Conservation (phyloP, 2,797 vertebrate species). For the Artibeus jamaicensis region DNA sequence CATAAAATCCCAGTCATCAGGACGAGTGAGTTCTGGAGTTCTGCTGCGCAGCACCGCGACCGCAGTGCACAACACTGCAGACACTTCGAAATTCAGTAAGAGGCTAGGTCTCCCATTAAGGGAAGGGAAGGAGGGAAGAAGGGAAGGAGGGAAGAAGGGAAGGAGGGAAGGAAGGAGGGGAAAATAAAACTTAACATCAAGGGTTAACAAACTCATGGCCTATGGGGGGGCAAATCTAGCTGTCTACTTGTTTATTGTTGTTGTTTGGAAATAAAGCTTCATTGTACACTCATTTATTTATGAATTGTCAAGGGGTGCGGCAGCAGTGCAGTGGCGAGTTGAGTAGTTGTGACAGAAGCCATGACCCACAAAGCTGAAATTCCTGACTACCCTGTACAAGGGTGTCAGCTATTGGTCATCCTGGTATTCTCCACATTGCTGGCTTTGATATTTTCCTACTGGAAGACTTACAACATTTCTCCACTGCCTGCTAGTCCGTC, state of each 20-base stretch:
- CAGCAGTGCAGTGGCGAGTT: neutral
- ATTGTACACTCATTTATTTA: neutral
- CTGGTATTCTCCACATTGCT: neutral
- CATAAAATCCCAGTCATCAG: neutral
- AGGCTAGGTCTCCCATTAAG: neutral
- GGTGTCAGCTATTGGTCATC: neutral
- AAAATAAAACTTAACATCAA: neutral
- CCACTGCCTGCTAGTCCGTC: neutral
- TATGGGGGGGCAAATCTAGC: neutral
- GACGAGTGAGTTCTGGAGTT: neutral
- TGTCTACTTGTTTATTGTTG: neutral
- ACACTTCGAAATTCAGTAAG: neutral
- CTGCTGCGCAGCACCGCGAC: neutral
- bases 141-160: neutral
- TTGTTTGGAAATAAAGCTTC: neutral
- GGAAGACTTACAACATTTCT: neutral
- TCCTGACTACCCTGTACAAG: neutral
- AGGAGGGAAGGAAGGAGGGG: neutral
- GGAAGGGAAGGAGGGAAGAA: neutral
- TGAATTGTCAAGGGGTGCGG: neutral
- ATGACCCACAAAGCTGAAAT: neutral
- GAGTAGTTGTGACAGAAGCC: neutral
- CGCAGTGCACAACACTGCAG: neutral
- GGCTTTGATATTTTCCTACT: neutral
- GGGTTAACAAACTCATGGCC: neutral